These are phyloP conservation scores for Bradynema listronoti DNA, from an alignment of 1,140 invertebrate genomes.

Conservation along the genomic window DNA sequence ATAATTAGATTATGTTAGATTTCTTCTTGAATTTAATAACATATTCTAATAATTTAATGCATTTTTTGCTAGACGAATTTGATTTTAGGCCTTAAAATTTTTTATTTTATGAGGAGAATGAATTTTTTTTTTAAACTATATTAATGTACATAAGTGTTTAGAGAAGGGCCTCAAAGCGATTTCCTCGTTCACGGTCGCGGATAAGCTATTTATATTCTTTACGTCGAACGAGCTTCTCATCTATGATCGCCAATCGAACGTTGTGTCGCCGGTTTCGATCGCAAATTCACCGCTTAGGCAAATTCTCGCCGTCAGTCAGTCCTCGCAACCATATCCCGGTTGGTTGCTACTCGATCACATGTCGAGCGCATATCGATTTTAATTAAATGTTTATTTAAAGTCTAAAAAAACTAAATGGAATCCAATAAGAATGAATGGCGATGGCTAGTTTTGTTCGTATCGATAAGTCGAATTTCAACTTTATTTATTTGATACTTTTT, in stretches of 20 bases:
- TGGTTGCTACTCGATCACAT: neutral
- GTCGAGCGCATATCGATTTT: too few relatives aligned
- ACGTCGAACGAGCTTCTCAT: slow-evolving; percentile 51
- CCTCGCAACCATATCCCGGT: slow-evolving; percentile 48
- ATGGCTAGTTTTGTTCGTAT: too few relatives aligned
- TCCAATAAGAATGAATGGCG: too few relatives aligned
- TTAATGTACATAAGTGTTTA: slow-evolving; percentile 27
- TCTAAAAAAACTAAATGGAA: too few relatives aligned
- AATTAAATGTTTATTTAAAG: too few relatives aligned
- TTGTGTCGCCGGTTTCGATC: slow-evolving; percentile 43
- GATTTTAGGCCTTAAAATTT: too few relatives aligned
- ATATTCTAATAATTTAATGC: too few relatives aligned
- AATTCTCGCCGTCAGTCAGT: slow-evolving; percentile 52
- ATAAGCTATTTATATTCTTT: slow-evolving; percentile 56
- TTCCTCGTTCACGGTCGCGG: slow-evolving; percentile 53
- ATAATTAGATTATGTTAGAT: too few relatives aligned
- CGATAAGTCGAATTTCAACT: neutral
- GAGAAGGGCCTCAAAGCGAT: slow-evolving; percentile 53
- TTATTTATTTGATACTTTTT: slow-evolving; percentile 1
- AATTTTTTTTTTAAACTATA: slow-evolving; percentile 17
- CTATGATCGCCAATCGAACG: slow-evolving; percentile 39
- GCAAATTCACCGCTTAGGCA: slow-evolving; percentile 51
- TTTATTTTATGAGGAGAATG: slow-evolving; percentile 4
- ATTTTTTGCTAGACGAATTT: too few relatives aligned
- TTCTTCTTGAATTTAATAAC: too few relatives aligned